These are phyloP conservation scores for Alloscopus bannaensis DNA, from an alignment of 2,888 invertebrate genomes.

Conservation along the genomic window DNA sequence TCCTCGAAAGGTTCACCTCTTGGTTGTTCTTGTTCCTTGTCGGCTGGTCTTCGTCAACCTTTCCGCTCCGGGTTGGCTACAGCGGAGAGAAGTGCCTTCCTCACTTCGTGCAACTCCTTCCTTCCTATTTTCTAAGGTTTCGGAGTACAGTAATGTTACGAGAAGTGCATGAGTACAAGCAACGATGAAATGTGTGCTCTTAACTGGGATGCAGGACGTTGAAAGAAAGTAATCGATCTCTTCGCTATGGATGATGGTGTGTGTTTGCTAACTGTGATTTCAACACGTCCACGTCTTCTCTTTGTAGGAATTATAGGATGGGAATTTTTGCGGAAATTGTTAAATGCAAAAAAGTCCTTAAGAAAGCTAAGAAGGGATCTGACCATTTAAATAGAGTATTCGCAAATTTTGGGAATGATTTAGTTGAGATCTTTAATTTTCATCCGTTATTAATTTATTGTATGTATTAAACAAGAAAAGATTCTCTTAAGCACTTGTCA, in stretches of 20 bases:
- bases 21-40: slow-evolving; percentile 60
- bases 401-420: too few relatives aligned
- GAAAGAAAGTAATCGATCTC: slow-evolving; percentile 54
- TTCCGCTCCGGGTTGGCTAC: slow-evolving; percentile 61
- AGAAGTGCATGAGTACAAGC: slow-evolving; percentile 30
- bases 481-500: background rate
- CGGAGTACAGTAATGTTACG: slow-evolving; percentile 10
- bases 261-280: background rate
- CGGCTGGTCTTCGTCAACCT: slow-evolving; percentile 59
- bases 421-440: too few relatives aligned
- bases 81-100: slow-evolving; percentile 56
- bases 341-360: too few relatives aligned
- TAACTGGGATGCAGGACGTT: slow-evolving; percentile 46
- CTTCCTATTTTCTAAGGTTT: slow-evolving; percentile 55
- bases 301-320: too few relatives aligned
- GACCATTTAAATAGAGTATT: too few relatives aligned
- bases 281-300: too few relatives aligned
- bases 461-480: too few relatives aligned
- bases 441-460: too few relatives aligned
- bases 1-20: slow-evolving; percentile 46
- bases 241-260: background rate
- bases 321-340: too few relatives aligned
- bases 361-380: too few relatives aligned
- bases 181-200: slow-evolving; percentile 39
- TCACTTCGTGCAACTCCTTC: slow-evolving; percentile 53